Evolutionary conservation across 2,797 vertebrate species (phyloP).

Genomic region (Kryptopterus vitreolus): DNA sequence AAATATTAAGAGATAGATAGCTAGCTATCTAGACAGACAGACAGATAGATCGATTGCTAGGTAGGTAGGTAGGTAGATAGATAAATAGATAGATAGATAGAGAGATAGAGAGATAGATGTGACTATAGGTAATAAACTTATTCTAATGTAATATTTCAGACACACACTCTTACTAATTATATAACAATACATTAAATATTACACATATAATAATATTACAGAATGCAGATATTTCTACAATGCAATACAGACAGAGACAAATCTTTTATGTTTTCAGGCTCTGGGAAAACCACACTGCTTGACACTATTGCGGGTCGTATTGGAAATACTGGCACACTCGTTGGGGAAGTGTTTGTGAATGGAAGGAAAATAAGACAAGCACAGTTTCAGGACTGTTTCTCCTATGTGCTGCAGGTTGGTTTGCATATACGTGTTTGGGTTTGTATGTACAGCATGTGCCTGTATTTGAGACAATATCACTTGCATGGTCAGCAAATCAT

Average conservation of each 20-base stretch:
- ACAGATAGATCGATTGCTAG: not conserved
- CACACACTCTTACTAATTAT: not conserved
- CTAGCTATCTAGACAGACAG: not conserved
- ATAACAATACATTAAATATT: not conserved
- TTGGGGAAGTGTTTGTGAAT: conserved; percentile 86
- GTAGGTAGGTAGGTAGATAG: not conserved
- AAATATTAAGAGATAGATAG: not conserved
- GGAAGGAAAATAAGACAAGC: conserved; percentile 80
- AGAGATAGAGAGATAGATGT: not conserved
- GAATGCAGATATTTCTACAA: not conserved
- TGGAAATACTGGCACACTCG: conserved; percentile 69
- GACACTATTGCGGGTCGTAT: conserved; percentile 90
- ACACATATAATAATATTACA: no score
- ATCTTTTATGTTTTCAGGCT: conserved; percentile 72
- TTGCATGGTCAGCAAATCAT: conserved; percentile 18
- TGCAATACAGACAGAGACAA: not conserved
- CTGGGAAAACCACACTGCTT: conserved; percentile 92
- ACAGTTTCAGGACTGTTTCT: conserved; percentile 92
- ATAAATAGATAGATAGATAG: not conserved
- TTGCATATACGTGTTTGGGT: not conserved
- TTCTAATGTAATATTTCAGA: no score
- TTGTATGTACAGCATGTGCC: no score
- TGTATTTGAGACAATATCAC: not conserved
- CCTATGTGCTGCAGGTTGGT: conserved; percentile 87
- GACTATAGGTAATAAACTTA: no score